Evolutionary conservation across 2,888 invertebrate species (phyloP).

Genomic region (Leucoma salicis): DNA sequence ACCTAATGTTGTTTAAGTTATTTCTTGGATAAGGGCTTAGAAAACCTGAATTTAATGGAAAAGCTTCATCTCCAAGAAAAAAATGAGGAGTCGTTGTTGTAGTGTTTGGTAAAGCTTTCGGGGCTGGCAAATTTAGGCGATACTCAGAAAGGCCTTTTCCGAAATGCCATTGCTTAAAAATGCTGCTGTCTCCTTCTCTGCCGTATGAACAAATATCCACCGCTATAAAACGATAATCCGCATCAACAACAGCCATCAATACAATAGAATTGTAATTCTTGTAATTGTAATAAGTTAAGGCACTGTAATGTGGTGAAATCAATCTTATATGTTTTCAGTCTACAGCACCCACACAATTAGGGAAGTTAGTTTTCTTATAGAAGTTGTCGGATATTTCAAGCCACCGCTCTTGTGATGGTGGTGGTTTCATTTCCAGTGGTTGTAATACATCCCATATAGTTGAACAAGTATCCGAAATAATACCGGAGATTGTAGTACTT

Average conservation of each 20-base stretch:
- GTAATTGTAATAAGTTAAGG: conserved; percentile 13
- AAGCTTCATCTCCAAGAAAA: not conserved
- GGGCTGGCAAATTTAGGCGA: conserved; percentile 3
- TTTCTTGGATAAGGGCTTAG: no score
- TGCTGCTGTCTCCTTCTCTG: conserved; percentile 1
- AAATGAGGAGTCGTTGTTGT: not conserved
- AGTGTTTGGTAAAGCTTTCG: conserved; percentile 2
- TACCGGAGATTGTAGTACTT: conserved; percentile 16
- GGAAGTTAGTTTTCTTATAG: conserved; percentile 8
- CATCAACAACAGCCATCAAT: conserved; percentile 19
- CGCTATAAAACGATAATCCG: conserved; percentile 19
- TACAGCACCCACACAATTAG: conserved; percentile 7
- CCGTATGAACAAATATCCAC: conserved; percentile 11
- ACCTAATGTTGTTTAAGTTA: not conserved
- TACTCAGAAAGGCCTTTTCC: conserved; percentile 1
- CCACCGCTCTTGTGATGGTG: conserved; percentile 9
- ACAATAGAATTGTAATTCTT: conserved; percentile 14
- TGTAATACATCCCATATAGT: conserved; percentile 20
- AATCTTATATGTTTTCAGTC: conserved; percentile 14
- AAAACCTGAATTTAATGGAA: no score
- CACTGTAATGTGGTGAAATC: conserved; percentile 15
- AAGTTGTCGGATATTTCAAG: conserved; percentile 6
- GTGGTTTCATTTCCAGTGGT: conserved; percentile 12
- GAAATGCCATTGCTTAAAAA: not conserved
- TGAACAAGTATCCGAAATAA: conserved; percentile 22